phyloP scores from a whole-genome alignment of 2,113 vertebrate genomes.

The Mormyrus lacerda region DNA sequence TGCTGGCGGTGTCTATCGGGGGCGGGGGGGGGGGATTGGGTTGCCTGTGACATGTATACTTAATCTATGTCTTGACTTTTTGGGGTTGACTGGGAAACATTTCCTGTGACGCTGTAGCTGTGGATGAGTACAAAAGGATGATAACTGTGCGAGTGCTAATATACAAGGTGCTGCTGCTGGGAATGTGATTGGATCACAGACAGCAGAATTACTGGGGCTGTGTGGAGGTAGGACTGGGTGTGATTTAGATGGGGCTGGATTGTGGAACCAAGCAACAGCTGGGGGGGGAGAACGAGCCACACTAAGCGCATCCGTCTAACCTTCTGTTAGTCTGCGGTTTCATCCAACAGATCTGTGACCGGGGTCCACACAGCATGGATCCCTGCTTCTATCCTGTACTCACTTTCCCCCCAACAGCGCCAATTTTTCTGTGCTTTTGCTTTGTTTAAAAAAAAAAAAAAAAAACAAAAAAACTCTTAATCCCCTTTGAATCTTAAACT shows the following conservation, averaged over 20 bases:
- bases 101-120: neutral
- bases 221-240: neutral
- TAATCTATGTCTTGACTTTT: neutral
- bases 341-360: neutral
- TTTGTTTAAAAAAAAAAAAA: neutral
- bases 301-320: neutral
- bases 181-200: neutral
- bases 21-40: neutral
- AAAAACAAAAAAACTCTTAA: neutral
- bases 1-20: neutral
- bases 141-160: neutral
- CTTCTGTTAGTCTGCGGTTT: neutral
- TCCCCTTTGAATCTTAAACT: neutral
- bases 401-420: neutral
- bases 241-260: neutral
- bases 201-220: neutral
- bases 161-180: neutral
- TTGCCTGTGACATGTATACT: neutral
- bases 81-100: neutral
- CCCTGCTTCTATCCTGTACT: neutral
- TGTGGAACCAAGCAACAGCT: neutral
- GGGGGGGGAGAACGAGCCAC: neutral
- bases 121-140: neutral
- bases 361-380: neutral
- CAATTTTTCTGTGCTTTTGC: neutral